phyloP scores from a whole-genome alignment of 1,140 invertebrate species.

The Pogonus chalceus region DNA sequence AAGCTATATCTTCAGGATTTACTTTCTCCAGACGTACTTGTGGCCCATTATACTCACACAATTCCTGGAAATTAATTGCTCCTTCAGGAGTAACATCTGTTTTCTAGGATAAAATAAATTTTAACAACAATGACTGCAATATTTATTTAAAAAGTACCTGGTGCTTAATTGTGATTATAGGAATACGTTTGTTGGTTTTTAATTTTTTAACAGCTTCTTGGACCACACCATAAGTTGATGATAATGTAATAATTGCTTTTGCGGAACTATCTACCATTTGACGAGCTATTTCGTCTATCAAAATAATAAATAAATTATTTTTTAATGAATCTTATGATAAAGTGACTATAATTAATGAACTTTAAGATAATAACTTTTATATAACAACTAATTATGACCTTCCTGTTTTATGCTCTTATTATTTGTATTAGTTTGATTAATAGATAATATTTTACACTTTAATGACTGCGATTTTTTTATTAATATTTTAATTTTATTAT shows the following conservation, averaged over 20 bases:
- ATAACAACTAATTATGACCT: too few relatives aligned
- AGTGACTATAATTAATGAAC: too few relatives aligned
- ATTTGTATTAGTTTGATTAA: too few relatives aligned
- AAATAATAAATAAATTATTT: constrained; percentile 2
- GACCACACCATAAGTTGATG: constrained; percentile 37
- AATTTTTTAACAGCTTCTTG: constrained; percentile 32
- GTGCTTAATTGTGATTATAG: constrained; percentile 17
- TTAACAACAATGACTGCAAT: too few relatives aligned
- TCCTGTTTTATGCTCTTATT: too few relatives aligned
- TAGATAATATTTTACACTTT: too few relatives aligned
- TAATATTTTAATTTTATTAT: too few relatives aligned
- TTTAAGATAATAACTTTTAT: too few relatives aligned
- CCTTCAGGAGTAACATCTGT: constrained; percentile 29
- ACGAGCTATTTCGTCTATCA: constrained; percentile 60
- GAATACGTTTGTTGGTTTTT: constrained; percentile 7
- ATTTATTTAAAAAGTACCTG: constrained; percentile 10
- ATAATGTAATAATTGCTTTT: constrained; percentile 53
- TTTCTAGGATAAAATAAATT: background rate
- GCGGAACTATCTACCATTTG: constrained; percentile 52
- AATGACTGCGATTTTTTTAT: too few relatives aligned
- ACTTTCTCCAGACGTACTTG: constrained; percentile 11
- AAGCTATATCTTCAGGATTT: constrained; percentile 35
- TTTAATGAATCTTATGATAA: too few relatives aligned
- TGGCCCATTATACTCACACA: constrained; percentile 34
- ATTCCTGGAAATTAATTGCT: constrained; percentile 42